Conservation (phyloP, 2,888 invertebrate genomes). For the Lepidochitona cinerea region DNA sequence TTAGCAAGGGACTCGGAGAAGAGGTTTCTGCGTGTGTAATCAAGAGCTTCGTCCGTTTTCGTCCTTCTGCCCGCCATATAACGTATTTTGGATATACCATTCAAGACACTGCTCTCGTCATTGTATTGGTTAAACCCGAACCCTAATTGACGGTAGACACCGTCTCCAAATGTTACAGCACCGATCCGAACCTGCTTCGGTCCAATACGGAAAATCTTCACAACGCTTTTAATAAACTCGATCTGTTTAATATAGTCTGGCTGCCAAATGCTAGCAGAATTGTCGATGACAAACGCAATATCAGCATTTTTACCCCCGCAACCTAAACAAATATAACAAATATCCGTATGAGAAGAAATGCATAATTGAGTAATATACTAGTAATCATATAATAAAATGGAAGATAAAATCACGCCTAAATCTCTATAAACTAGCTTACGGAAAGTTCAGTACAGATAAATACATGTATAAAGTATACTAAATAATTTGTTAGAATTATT, state of each 20-base stretch:
- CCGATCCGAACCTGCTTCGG: constrained; percentile 25
- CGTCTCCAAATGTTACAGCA: constrained; percentile 26
- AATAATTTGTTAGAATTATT: too few relatives aligned
- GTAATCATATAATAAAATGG: too few relatives aligned
- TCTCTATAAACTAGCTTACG: too few relatives aligned
- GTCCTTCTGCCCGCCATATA: constrained; percentile 18
- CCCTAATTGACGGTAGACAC: constrained; percentile 20
- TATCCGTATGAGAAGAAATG: too few relatives aligned
- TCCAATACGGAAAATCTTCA: background rate
- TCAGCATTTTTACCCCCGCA: constrained; percentile 1
- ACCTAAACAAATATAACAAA: too few relatives aligned
- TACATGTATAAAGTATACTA: too few relatives aligned
- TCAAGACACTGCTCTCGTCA: constrained; percentile 13
- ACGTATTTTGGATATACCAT: constrained; percentile 12
- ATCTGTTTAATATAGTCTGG: background rate
- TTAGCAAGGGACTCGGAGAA: background rate
- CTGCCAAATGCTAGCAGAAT: background rate
- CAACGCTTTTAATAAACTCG: background rate
- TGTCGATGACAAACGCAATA: background rate
- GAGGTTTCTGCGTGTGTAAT: constrained; percentile 20
- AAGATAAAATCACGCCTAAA: too few relatives aligned
- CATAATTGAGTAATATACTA: too few relatives aligned
- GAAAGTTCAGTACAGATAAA: too few relatives aligned
- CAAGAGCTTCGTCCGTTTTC: constrained; percentile 22
- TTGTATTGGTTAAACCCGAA: constrained; percentile 26